Evolutionary conservation across 2,888 invertebrate species (phyloP).

Genomic region (Clivina fossor): DNA sequence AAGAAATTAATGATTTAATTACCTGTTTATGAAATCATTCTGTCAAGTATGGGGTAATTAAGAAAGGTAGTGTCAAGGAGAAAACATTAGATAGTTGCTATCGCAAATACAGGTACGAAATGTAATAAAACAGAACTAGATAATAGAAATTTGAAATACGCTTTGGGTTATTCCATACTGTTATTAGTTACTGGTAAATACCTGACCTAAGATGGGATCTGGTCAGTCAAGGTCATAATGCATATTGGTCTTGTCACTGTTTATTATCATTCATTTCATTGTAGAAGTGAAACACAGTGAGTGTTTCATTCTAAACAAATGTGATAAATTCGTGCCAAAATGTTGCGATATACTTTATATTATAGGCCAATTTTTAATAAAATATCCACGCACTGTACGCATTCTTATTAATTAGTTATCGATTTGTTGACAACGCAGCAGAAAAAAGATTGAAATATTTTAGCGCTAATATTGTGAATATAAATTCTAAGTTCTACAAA

Average conservation of each 20-base stretch:
- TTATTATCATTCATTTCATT: constrained; percentile 3
- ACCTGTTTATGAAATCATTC: too few species aligned
- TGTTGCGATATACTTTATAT: constrained; percentile 12
- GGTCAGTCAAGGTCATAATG: constrained; percentile 24
- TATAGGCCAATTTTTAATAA: constrained; percentile 17
- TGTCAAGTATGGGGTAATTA: too few species aligned
- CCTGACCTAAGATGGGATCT: constrained; percentile 23
- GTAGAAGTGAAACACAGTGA: background rate
- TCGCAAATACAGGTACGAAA: too few species aligned
- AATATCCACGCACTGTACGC: constrained; percentile 11
- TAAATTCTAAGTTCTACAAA: constrained; percentile 5
- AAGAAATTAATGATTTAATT: too few species aligned
- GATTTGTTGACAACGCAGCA: constrained; percentile 22
- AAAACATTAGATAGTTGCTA: too few species aligned
- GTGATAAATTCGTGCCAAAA: constrained; percentile 8
- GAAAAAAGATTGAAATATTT: constrained; percentile 15
- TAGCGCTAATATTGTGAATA: constrained; percentile 8
- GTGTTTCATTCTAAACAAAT: constrained; percentile 1
- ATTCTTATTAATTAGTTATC: constrained; percentile 18
- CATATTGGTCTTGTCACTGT: constrained; percentile 28
- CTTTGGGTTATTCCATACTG: constrained; percentile 26
- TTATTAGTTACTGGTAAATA: constrained; percentile 29
- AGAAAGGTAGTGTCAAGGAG: too few species aligned
- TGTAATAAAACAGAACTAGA: too few species aligned
- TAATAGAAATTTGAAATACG: constrained; percentile 15